Percentiles rank a stretch among this genome's conserved stretches.
phyloP scores from a whole-genome alignment of 2,797 vertebrate genomes.

The Myiotriccus ornatus region DNA sequence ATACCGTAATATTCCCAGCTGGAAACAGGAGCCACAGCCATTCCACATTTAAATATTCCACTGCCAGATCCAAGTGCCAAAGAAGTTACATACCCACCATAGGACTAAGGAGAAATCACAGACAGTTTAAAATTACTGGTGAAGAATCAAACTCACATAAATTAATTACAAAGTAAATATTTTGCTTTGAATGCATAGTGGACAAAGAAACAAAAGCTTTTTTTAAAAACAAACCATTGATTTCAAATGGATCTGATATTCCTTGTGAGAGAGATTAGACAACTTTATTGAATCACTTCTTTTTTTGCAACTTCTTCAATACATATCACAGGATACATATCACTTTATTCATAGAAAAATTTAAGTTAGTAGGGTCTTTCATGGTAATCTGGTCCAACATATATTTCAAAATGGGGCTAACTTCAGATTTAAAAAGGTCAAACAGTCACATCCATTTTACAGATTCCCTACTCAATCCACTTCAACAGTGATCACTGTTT shows the following conservation, averaged over 20 bases:
- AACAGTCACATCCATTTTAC: background rate
- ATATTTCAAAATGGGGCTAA: background rate
- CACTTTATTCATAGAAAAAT: background rate
- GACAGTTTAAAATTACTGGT: background rate
- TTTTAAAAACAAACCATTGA: background rate
- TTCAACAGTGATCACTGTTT: background rate
- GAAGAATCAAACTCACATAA: slow-evolving; percentile 9
- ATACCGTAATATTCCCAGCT: slow-evolving; percentile 86
- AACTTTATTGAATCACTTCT: background rate
- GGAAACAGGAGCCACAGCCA: slow-evolving; percentile 83
- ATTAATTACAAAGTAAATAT: background rate
- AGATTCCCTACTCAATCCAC: background rate
- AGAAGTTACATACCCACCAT: slow-evolving; percentile 81
- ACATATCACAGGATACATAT: background rate
- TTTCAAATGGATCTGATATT: background rate
- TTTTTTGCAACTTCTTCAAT: background rate
- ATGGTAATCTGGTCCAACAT: background rate
- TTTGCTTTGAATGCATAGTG: background rate
- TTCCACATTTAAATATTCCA: slow-evolving; percentile 81
- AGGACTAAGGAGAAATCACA: slow-evolving; percentile 76
- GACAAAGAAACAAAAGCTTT: background rate
- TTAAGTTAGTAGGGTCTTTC: background rate
- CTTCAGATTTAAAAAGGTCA: background rate
- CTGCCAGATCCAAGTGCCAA: slow-evolving; percentile 79
- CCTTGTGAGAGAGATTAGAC: background rate